Evolutionary conservation across 2,113 vertebrate species (phyloP).

Genomic region (Nothocercus julius): DNA sequence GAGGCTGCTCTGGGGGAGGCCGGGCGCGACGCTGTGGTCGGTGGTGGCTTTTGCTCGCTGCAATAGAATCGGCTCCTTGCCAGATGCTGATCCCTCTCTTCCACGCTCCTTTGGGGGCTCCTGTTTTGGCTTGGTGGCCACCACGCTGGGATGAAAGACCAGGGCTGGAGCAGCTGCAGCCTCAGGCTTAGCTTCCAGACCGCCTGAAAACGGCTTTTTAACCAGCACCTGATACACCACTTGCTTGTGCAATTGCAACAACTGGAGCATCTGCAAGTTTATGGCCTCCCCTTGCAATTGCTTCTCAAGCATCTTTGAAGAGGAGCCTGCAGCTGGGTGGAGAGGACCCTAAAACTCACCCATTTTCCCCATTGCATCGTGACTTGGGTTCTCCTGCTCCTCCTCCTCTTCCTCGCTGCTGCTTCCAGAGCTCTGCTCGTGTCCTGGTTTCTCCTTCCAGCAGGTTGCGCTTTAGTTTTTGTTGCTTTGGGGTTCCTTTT

Average conservation of each 20-base stretch:
- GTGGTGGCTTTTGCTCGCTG: background rate
- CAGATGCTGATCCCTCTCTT: background rate
- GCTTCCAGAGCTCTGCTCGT: background rate
- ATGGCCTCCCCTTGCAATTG: background rate
- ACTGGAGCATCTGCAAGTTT: background rate
- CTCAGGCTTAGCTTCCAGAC: background rate
- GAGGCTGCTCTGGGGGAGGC: background rate
- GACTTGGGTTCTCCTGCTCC: background rate
- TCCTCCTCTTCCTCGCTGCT: background rate
- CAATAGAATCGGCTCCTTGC: background rate
- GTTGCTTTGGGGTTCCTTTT: background rate
- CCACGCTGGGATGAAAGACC: background rate
- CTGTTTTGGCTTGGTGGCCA: background rate
- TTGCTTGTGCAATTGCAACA: background rate
- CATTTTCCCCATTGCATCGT: background rate
- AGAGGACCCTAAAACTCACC: background rate
- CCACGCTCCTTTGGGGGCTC: background rate
- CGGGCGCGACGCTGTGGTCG: background rate
- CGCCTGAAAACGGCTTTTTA: background rate
- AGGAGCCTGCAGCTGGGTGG: fast-evolving
- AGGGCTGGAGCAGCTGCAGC: background rate
- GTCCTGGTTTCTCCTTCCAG: constrained; percentile 1
- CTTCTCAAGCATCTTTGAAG: background rate
- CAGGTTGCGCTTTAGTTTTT: background rate
- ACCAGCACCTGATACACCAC: background rate